Evolutionary conservation across 1,140 invertebrate species (phyloP).

Genomic region (Argopecten irradians): DNA sequence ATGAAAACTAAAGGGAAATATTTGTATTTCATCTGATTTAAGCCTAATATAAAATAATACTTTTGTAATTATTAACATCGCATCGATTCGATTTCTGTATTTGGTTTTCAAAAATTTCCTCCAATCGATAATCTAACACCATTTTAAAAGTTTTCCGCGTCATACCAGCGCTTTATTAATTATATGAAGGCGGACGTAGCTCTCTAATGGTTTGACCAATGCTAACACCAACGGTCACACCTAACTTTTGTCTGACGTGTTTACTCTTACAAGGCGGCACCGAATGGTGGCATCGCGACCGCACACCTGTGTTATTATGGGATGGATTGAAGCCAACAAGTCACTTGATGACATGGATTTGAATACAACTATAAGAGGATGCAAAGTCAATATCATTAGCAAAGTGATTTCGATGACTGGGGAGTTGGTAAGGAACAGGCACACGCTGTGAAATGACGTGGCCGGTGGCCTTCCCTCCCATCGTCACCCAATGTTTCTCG

Average conservation of each 20-base stretch:
- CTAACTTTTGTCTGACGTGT: not conserved
- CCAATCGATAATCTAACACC: not conserved
- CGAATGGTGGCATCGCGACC: not conserved
- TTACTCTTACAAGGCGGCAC: not conserved
- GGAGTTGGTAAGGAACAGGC: not conserved
- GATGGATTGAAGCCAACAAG: slow-evolving; percentile 6
- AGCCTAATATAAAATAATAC: too few relatives aligned
- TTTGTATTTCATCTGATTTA: too few relatives aligned
- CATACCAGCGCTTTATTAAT: not conserved
- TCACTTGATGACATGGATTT: not conserved
- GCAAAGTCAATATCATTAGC: slow-evolving; percentile 1
- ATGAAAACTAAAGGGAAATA: too few relatives aligned
- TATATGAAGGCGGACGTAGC: not conserved
- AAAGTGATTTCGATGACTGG: not conserved
- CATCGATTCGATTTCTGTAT: not conserved
- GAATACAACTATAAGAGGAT: not conserved
- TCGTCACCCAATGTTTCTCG: not conserved
- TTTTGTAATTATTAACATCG: too few relatives aligned
- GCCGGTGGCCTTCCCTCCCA: not conserved
- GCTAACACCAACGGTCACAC: slow-evolving; percentile 12
- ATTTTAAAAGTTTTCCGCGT: not conserved
- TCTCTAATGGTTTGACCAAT: not conserved
- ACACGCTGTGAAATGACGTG: not conserved
- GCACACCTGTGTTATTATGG: not conserved
- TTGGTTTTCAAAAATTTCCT: not conserved